Evolutionary conservation across 2,113 vertebrate species (phyloP).

Genomic region (Emydura subglobosa): DNA sequence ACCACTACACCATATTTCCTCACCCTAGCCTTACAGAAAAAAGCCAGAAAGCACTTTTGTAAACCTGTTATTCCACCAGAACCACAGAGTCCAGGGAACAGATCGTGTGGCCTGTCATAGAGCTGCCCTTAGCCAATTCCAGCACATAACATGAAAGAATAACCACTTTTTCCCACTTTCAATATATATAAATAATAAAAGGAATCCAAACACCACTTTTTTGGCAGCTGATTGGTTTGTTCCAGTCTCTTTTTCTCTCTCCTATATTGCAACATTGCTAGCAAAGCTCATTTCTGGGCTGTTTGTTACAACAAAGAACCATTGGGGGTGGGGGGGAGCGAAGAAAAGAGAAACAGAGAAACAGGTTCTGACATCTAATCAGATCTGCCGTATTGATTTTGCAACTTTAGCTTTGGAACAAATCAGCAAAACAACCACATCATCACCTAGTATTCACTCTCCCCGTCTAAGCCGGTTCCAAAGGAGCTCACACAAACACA

Average conservation of each 20-base stretch:
- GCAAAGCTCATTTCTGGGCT: constrained; percentile 40
- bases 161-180: constrained; percentile 10
- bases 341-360: constrained; percentile 54
- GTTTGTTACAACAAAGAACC: constrained; percentile 10
- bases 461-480: background rate
- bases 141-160: background rate
- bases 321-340: constrained; percentile 28
- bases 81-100: background rate
- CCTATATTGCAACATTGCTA: background rate
- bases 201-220: background rate
- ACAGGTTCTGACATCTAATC: constrained; percentile 74
- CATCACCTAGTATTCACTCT: background rate
- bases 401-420: constrained; percentile 57
- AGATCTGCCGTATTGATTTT: constrained; percentile 73
- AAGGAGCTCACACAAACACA: background rate
- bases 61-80: constrained; percentile 40
- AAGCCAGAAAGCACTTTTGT: constrained; percentile 5
- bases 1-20: background rate
- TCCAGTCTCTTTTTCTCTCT: background rate
- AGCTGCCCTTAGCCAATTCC: constrained; percentile 27
- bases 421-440: constrained; percentile 48
- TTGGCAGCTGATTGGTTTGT: constrained; percentile 29
- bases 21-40: constrained; percentile 3
- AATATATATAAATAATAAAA: background rate
- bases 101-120: background rate